Base-by-base conservation (phyloP, 1,140 invertebrate genomes). In the Batillaria attramentaria region DNA sequence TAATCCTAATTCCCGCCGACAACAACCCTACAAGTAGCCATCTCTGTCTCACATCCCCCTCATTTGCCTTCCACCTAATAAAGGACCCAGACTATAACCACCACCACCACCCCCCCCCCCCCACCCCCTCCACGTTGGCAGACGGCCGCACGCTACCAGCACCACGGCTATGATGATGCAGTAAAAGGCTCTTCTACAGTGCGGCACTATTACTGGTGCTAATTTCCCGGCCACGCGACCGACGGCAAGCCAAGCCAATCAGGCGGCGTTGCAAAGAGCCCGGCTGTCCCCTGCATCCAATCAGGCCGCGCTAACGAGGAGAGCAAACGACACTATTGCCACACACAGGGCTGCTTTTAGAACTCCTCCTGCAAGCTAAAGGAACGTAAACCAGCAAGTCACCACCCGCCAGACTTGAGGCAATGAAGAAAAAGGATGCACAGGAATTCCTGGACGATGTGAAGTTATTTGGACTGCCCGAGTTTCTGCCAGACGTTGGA, bases 131-230 rank as follows among this genome's bases (percentile, higher is more conserved):
- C n/a, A n/a, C n/a, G n/a, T n/a, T n/a, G n/a, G n/a, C 41, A 46
- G 41, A n/a, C 68, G 13, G 68, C 13, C 68, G n/a, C n/a, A 70
- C 68, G n/a, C n/a, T n/a, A n/a, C n/a, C n/a, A n/a, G n/a, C n/a
- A n/a, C n/a, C n/a, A n/a, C n/a, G n/a, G n/a, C n/a, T n/a, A n/a
- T n/a, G 39, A 42, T n/a, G 68, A 46, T 28, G 43, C 41, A n/a
- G 24, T 70, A 70, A 70, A 70, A n/a, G 18, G 3, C 68, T 31
- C 68, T 31, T 70, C n/a, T 70, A 46, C 18, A 24, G 5, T 10
- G 68, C 68, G 39, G 24, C 68, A 6, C 42, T 28, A n/a, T 46
- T 39, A 70, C 50, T 70, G 68, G 68, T n/a, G 68, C 68, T 70
- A 70, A 70, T 70, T 70, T 31, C 68, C 6, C 10, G 68, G 41